These are phyloP conservation scores for Sialia sialis DNA, from an alignment of 2,113 vertebrate genomes.

Conservation along the genomic window DNA sequence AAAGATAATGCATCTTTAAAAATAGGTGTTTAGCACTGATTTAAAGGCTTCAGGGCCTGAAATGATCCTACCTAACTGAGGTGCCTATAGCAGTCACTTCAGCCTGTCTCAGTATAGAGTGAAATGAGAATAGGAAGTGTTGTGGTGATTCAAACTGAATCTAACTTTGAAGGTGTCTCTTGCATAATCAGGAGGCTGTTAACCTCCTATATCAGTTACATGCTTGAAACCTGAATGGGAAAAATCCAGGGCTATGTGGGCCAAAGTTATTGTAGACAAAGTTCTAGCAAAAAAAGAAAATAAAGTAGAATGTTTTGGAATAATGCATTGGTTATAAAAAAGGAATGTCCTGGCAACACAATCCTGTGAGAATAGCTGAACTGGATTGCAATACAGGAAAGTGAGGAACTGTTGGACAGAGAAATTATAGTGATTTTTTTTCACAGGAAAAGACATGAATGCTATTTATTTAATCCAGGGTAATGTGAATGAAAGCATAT, in stretches of 20 bases:
- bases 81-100: neutral
- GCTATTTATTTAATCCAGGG: neutral
- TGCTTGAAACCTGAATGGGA: neutral
- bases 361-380: neutral
- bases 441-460: neutral
- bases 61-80: neutral
- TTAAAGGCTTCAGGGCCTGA: neutral
- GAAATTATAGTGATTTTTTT: neutral
- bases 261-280: constrained; percentile 29
- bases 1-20: neutral
- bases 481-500: neutral
- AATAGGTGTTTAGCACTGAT: neutral
- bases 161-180: neutral
- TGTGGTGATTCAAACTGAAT: neutral
- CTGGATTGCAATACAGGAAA: neutral
- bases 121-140: neutral
- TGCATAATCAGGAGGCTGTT: neutral
- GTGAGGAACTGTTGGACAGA: neutral
- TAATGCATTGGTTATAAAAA: neutral
- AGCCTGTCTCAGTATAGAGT: neutral
- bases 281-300: constrained; percentile 4
- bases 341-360: constrained; percentile 5
- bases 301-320: neutral
- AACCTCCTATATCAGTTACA: neutral
- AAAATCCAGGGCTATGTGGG: neutral